Percentiles rank a stretch among this genome's conserved stretches.
Conservation (phyloP, 2,113 vertebrate genomes). For the Indri indri region DNA sequence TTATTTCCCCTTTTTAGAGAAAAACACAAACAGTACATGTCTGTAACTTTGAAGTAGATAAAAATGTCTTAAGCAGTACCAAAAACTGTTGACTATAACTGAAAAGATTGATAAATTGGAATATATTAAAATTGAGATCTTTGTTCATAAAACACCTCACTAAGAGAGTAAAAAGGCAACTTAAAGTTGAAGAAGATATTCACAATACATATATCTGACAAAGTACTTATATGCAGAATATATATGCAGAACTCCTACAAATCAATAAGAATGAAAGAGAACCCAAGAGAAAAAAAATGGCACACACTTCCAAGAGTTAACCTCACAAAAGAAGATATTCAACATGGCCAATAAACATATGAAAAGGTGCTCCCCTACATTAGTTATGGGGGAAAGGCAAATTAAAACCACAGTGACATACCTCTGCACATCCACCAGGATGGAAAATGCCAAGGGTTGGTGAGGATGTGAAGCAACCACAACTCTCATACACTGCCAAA, state of each 20-base stretch:
- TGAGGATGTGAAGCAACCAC: conserved; percentile 8
- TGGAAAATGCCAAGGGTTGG: conserved; percentile 8
- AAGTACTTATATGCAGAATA: not conserved
- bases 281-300: not conserved
- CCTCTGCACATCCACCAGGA: not conserved
- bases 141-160: conserved; percentile 3
- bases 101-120: not conserved
- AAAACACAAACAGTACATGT: not conserved
- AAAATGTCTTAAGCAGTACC: not conserved
- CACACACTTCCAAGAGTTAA: not conserved
- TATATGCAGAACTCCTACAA: not conserved
- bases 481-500: not conserved
- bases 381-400: conserved; percentile 16
- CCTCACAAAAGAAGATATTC: conserved; percentile 16
- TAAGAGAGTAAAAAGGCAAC: not conserved
- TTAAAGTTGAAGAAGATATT: conserved; percentile 34
- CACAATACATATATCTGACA: not conserved
- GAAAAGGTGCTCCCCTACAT: conserved; percentile 23
- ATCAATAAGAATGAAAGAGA: conserved; percentile 27
- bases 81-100: not conserved
- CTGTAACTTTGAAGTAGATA: not conserved
- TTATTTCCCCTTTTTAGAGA: not conserved
- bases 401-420: conserved; percentile 45
- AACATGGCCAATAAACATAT: not conserved
- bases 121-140: not conserved